Conservation (phyloP, 1,140 invertebrate genomes). For the Centruroides vittatus region DNA sequence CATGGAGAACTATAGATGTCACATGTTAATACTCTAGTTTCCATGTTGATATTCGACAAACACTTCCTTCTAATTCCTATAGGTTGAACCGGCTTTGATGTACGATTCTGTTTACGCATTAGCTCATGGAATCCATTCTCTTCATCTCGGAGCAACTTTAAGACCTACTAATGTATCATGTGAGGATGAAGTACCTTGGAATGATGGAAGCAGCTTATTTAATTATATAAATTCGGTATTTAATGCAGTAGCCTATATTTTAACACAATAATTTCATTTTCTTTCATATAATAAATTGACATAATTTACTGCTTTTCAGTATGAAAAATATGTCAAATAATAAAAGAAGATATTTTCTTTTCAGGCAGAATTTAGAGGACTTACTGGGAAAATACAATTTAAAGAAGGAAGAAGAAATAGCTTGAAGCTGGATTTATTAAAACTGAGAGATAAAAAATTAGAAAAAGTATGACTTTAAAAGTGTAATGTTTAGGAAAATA, state of each 20-base stretch:
- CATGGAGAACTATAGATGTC: too few species aligned
- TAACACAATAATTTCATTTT: not conserved
- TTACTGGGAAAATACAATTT: slow-evolving; percentile 80
- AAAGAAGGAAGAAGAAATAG: slow-evolving; percentile 62
- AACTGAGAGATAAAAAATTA: slow-evolving; percentile 54
- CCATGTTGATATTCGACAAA: too few species aligned
- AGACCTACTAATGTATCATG: slow-evolving; percentile 62
- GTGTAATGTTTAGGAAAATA: not conserved
- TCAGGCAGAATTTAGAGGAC: slow-evolving; percentile 59
- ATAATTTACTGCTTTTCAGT: too few species aligned
- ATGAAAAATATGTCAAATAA: too few species aligned
- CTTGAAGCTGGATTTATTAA: slow-evolving; percentile 71
- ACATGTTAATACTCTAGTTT: too few species aligned
- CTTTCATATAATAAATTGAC: too few species aligned
- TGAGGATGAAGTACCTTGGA: slow-evolving; percentile 64
- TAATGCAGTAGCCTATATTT: slow-evolving; percentile 10
- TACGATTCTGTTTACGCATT: slow-evolving; percentile 83
- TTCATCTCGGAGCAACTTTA: slow-evolving; percentile 44
- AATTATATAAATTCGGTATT: slow-evolving; percentile 82
- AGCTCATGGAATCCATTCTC: slow-evolving; percentile 56
- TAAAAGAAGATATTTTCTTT: slow-evolving; percentile 11
- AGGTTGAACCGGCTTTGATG: slow-evolving; percentile 82
- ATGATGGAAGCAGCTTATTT: slow-evolving; percentile 66
- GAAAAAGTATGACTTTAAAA: slow-evolving; percentile 41
- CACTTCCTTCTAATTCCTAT: slow-evolving; percentile 22